Percentiles rank a stretch among this genome's conserved stretches.
These are phyloP conservation scores for Magallana nippona DNA, from an alignment of 2,888 invertebrate species.

Conservation along the genomic window DNA sequence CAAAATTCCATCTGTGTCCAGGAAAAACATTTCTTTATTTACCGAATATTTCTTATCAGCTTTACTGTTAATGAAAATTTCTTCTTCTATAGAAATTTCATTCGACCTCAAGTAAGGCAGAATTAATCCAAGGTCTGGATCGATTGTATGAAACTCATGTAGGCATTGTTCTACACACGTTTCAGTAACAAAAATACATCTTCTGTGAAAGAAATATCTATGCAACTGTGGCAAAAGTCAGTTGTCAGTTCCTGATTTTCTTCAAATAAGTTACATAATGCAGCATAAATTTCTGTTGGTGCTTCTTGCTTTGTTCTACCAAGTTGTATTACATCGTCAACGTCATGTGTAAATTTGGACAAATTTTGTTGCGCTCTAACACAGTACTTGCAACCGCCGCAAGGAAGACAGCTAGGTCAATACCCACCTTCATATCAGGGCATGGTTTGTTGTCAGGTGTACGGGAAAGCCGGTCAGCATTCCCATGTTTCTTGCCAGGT, in stretches of 20 bases:
- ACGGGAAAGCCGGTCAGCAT: conserved; percentile 31
- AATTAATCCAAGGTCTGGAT: background rate
- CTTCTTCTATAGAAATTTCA: background rate
- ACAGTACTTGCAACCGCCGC: background rate
- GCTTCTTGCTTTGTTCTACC: background rate
- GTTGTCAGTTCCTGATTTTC: too few relatives aligned
- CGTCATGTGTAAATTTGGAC: background rate
- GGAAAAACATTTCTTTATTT: conserved; percentile 1
- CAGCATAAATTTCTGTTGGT: too few relatives aligned
- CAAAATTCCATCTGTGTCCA: background rate
- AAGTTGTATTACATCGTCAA: background rate
- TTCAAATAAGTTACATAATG: too few relatives aligned
- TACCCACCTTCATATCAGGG: background rate
- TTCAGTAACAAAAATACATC: too few relatives aligned
- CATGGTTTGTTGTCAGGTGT: background rate
- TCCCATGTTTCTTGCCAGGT: conserved; percentile 14
- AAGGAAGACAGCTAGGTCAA: background rate
- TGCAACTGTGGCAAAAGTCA: background rate
- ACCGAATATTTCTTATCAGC: conserved; percentile 11
- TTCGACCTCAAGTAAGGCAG: background rate
- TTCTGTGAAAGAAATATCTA: background rate
- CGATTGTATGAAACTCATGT: background rate
- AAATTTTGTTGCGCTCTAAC: background rate
- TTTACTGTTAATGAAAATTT: background rate
- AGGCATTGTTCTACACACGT: background rate